A percentile compares a stretch with the other conserved stretches of the same genome.
phyloP scores from a whole-genome alignment of 92 coral and sea anemone genomes.

The Zoanthus sociatus region DNA sequence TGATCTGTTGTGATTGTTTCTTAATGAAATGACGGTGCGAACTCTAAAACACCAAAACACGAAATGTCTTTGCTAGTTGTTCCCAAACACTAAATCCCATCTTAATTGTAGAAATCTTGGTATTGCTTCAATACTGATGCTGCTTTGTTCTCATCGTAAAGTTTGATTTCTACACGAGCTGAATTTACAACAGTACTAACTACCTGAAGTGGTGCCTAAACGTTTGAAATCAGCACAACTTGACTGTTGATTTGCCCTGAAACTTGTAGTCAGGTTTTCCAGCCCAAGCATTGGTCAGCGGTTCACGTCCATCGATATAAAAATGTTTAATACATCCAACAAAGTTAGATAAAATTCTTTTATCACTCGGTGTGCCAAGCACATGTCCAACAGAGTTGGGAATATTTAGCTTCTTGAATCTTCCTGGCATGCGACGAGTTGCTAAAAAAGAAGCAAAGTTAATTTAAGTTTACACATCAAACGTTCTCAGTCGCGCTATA shows the following conservation, averaged over 20 bases:
- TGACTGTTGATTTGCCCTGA: conserved; percentile 45
- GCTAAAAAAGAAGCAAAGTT: conserved; percentile 26
- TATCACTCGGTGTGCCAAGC: conserved; percentile 84
- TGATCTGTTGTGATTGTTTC: background rate
- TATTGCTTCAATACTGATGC: background rate
- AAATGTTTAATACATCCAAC: conserved; percentile 92
- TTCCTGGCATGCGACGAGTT: conserved; percentile 69
- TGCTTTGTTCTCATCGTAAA: background rate
- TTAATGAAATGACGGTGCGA: background rate
- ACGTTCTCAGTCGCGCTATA: too few relatives aligned
- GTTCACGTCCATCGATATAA: conserved; percentile 84
- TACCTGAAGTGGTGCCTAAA: background rate
- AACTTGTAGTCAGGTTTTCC: conserved; percentile 70
- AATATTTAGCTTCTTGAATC: conserved; percentile 80
- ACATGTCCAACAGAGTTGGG: conserved; percentile 75
- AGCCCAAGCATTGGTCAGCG: conserved; percentile 77
- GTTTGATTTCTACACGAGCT: background rate
- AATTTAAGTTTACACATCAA: too few relatives aligned
- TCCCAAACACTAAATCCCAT: background rate
- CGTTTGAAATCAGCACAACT: background rate
- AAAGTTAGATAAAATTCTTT: conserved; percentile 71
- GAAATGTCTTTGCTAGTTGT: background rate
- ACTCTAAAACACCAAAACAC: background rate
- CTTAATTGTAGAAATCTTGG: background rate
- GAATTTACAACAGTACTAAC: background rate